Evolutionary conservation across 2,113 vertebrate species (phyloP).

Genomic region (Forbesichthys agassizii): DNA sequence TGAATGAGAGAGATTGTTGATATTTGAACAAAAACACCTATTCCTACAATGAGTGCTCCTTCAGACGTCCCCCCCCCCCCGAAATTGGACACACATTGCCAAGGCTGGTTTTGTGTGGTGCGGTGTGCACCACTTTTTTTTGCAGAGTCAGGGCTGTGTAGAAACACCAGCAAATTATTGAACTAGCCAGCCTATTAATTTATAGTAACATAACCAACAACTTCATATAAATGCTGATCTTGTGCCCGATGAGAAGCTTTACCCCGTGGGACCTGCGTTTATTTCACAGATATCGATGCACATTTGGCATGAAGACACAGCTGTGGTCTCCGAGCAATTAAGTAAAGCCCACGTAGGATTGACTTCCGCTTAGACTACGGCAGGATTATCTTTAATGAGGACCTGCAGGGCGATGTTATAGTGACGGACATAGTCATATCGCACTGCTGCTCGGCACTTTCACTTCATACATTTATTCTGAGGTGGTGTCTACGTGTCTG

Average conservation of each 20-base stretch:
- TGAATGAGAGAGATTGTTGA: no score
- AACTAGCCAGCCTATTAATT: neutral
- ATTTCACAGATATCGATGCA: conserved; percentile 19
- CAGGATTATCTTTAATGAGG: conserved; percentile 40
- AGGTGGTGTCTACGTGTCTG: neutral
- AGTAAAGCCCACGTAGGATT: conserved; percentile 5
- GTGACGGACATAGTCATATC: conserved; percentile 24
- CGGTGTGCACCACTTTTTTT: no score
- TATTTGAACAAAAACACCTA: no score
- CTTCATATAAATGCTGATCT: neutral
- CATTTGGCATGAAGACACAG: conserved; percentile 8
- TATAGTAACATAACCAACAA: neutral
- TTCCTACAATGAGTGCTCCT: no score
- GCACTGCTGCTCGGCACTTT: conserved; percentile 25
- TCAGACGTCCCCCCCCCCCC: no score
- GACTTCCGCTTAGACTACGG: conserved; percentile 19
- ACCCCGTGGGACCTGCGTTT: neutral
- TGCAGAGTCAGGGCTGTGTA: no score
- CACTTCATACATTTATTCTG: conserved; percentile 38
- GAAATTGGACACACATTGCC: no score
- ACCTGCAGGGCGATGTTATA: conserved; percentile 27
- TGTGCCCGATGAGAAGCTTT: neutral
- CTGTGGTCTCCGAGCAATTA: conserved; percentile 21
- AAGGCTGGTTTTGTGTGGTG: no score
- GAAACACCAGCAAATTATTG: no score